Conservation (phyloP, 2,113 vertebrate genomes). For the Poeciliopsis retropinna region DNA sequence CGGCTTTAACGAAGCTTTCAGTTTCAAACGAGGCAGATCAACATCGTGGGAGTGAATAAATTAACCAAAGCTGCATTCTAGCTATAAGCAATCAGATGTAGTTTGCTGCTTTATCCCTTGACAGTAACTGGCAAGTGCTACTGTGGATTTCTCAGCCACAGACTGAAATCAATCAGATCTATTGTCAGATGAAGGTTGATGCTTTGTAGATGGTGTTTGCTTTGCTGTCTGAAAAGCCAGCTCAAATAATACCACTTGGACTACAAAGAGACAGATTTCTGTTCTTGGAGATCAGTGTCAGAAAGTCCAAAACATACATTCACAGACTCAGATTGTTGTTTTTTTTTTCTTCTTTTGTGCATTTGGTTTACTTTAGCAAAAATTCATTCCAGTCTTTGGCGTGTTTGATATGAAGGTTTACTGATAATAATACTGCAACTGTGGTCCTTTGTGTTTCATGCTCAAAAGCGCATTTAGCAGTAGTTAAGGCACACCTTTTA, state of each 20-base stretch:
- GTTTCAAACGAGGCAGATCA: background rate
- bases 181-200: background rate
- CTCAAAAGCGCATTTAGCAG: background rate
- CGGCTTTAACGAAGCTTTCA: background rate
- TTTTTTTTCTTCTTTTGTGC: background rate
- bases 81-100: background rate
- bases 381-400: background rate
- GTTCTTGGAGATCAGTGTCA: background rate
- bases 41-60: background rate
- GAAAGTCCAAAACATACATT: background rate
- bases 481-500: constrained; percentile 4
- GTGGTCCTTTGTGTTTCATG: background rate
- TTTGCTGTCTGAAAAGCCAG: background rate
- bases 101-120: background rate
- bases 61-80: background rate
- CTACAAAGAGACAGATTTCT: background rate
- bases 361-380: background rate
- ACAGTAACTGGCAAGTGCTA: background rate
- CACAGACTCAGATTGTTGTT: background rate
- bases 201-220: background rate
- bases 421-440: background rate
- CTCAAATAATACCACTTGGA: background rate
- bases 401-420: too few species aligned
- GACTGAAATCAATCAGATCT: background rate
- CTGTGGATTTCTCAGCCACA: background rate